Percentiles rank a stretch among this genome's conserved stretches.
Conservation (phyloP, 1,140 invertebrate species). For the Panagrolaimus sp. region DNA sequence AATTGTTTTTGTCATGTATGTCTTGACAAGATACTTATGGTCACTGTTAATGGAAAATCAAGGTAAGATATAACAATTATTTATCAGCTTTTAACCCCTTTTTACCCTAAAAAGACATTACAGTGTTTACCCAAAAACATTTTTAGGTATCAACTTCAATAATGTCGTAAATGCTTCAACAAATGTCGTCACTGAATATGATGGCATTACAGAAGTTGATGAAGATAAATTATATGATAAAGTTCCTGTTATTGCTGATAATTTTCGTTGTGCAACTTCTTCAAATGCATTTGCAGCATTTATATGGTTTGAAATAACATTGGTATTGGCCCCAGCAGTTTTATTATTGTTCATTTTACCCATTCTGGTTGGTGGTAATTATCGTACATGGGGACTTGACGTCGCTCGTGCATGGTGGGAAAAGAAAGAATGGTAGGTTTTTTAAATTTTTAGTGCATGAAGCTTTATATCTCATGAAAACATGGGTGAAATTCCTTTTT, state of each 20-base stretch:
- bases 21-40: slow-evolving; percentile 29
- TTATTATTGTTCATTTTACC: slow-evolving; percentile 25
- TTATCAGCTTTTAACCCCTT: slow-evolving; percentile 10
- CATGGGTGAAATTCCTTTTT: too few relatives aligned
- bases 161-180: not conserved
- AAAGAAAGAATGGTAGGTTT: slow-evolving; percentile 23
- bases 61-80: slow-evolving; percentile 16
- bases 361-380: slow-evolving; percentile 25
- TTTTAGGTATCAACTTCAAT: slow-evolving; percentile 20
- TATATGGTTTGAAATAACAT: slow-evolving; percentile 3
- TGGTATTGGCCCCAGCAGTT: slow-evolving; percentile 29
- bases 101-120: not conserved
- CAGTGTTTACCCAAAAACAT: slow-evolving; percentile 15
- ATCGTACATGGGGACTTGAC: slow-evolving; percentile 28
- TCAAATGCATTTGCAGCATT: not conserved
- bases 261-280: slow-evolving; percentile 27
- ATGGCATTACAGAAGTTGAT: slow-evolving; percentile 28
- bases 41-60: slow-evolving; percentile 15
- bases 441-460: too few relatives aligned
- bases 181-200: slow-evolving; percentile 20
- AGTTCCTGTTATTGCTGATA: slow-evolving; percentile 17
- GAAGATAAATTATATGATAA: slow-evolving; percentile 26
- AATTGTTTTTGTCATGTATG: too few relatives aligned
- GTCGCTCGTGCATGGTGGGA: slow-evolving; percentile 35
- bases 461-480: too few relatives aligned